phyloP scores from a whole-genome alignment of 2,113 vertebrate genomes.

The Pogonocichla stellata region DNA sequence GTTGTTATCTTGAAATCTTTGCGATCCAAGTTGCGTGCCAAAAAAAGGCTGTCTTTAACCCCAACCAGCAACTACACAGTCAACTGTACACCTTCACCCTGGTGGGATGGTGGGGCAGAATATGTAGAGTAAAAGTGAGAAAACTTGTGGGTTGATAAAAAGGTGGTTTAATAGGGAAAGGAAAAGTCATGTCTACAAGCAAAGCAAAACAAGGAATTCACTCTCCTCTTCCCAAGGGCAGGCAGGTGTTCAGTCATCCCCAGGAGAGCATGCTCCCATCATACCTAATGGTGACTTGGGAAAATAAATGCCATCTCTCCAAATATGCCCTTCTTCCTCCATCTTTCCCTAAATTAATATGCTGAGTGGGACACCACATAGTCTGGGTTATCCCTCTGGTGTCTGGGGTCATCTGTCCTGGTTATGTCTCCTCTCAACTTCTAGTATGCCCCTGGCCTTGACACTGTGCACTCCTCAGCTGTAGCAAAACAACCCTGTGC shows the following conservation, averaged over 20 bases:
- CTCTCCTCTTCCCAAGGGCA: not conserved
- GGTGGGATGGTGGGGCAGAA: not conserved
- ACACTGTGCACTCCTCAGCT: not conserved
- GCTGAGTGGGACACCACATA: not conserved
- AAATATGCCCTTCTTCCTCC: not conserved
- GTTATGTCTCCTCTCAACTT: not conserved
- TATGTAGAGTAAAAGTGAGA: not conserved
- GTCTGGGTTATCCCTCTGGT: not conserved
- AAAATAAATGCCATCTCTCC: not conserved
- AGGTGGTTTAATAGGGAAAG: not conserved
- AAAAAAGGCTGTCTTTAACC: not conserved
- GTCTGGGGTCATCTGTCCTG: not conserved
- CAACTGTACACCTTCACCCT: not conserved
- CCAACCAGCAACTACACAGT: not conserved
- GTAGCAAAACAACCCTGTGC: not conserved
- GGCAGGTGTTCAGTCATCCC: not conserved
- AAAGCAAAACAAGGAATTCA: not conserved
- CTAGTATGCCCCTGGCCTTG: not conserved
- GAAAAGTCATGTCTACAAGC: not conserved
- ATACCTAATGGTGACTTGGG: not conserved
- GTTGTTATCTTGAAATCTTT: not conserved
- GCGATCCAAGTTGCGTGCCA: fast-evolving
- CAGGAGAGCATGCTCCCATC: not conserved
- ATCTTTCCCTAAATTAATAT: not conserved
- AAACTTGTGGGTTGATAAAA: not conserved